Conservation (phyloP, 2,113 vertebrate species). For the Albula goreensis region DNA sequence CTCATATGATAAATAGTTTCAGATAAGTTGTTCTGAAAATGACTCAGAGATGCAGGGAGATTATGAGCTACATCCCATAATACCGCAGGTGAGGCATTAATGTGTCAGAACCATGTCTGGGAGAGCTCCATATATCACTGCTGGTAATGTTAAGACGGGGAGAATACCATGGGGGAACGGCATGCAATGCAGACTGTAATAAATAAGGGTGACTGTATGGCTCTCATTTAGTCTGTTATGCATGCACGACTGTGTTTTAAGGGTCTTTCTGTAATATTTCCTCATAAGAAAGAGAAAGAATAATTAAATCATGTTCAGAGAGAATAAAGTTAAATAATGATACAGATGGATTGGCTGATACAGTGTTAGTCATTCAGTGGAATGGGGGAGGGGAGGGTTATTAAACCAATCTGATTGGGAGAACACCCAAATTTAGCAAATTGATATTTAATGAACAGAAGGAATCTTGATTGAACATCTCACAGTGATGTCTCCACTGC, state of each 20-base stretch:
- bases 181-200: background rate
- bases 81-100: slow-evolving; percentile 31
- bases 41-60: slow-evolving; percentile 21
- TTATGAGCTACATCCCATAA: slow-evolving; percentile 32
- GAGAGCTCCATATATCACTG: slow-evolving; percentile 40
- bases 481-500: too few relatives aligned
- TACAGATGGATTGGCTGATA: too few relatives aligned
- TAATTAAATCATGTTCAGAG: too few relatives aligned
- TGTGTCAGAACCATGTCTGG: slow-evolving; percentile 41
- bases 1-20: slow-evolving; percentile 46
- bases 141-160: background rate
- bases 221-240: too few relatives aligned
- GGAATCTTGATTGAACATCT: too few relatives aligned
- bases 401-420: background rate
- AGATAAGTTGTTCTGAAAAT: slow-evolving; percentile 36
- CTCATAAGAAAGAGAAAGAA: too few relatives aligned
- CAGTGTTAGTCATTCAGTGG: too few relatives aligned
- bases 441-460: too few relatives aligned
- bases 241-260: too few relatives aligned
- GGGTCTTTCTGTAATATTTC: too few relatives aligned
- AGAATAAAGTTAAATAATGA: too few relatives aligned
- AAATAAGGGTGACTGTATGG: background rate
- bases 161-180: background rate
- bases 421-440: too few relatives aligned
- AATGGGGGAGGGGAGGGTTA: background rate